Percentiles rank a stretch among this genome's conserved stretches.
These are phyloP conservation scores for Palythoa heliodiscus DNA, from an alignment of 92 coral and sea anemone species.

Conservation along the genomic window DNA sequence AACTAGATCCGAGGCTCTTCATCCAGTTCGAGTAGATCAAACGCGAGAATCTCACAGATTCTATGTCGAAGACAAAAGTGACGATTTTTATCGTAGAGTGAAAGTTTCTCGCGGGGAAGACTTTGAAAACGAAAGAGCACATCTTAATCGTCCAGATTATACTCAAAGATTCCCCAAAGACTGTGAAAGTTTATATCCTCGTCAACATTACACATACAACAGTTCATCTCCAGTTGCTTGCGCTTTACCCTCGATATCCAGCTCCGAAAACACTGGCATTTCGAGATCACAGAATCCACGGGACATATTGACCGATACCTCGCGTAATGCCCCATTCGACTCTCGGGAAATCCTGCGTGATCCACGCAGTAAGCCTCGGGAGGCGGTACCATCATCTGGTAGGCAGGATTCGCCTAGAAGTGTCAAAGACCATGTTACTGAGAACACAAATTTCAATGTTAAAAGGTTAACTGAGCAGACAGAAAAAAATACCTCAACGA, in stretches of 20 bases:
- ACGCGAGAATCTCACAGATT: constrained; percentile 33
- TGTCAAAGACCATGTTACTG: constrained; percentile 11
- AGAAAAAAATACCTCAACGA: neutral
- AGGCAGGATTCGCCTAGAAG: constrained; percentile 16
- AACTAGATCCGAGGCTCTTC: constrained; percentile 26
- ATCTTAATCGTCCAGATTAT: constrained; percentile 6
- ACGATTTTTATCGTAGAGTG: constrained; percentile 32
- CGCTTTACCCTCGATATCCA: constrained; percentile 4
- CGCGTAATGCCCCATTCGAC: constrained; percentile 15
- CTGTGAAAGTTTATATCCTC: constrained; percentile 16
- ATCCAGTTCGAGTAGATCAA: constrained; percentile 26
- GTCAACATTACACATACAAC: constrained; percentile 7
- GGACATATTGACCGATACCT: neutral
- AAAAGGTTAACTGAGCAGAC: constrained; percentile 14
- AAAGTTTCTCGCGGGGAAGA: constrained; percentile 30
- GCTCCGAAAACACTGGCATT: neutral
- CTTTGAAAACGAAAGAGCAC: constrained; percentile 3
- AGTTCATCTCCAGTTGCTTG: constrained; percentile 1
- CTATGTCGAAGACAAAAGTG: constrained; percentile 8
- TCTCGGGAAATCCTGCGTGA: constrained; percentile 12
- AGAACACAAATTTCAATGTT: constrained; percentile 22
- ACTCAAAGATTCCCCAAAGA: constrained; percentile 24
- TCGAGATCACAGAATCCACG: constrained; percentile 11
- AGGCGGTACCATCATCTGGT: neutral
- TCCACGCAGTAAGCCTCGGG: constrained; percentile 17